Evolutionary conservation across 2,797 vertebrate species (phyloP), one percentile per base, ranked within the genome.

Genomic region (Melanotaenia maccullochi): DNA sequence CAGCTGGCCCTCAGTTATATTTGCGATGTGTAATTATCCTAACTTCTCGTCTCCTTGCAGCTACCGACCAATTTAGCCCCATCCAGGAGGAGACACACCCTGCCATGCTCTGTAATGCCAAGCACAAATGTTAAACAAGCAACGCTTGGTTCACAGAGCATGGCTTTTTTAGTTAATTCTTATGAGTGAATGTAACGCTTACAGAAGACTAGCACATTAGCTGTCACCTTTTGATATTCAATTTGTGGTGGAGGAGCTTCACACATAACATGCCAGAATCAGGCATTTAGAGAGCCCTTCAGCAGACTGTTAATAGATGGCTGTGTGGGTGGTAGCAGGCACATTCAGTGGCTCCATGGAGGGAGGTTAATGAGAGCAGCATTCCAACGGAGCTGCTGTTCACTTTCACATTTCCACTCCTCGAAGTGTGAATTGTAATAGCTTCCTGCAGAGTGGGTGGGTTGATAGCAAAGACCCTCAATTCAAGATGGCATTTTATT

Each of bases 341-440:
- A 85, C 79, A 86, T 85, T 92, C 78, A 82, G 83, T 62, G 83
- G 85, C 89, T 87, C 82, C 88, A 71, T 84, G 78, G 90, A 90
- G 91, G 88, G 89, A 84, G 90, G 92, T 92, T 93, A 93, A 93
- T 93, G 89, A 93, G 87, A 90, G 87, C 56, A 36, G 79, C 83
- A 76, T 89, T 90, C 81, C 88, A 70, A 78, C 38, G 9, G 82
- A 82, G 86, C 73, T 76, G 74, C 88, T 88, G 86, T 90, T 91
- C 90, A 87, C 84, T 91, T 87, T 89, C 85, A 85, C 89, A 81
- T 90, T 81, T 88, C 79, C 24, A 75, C 83, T 87, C 73, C 78
- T 86, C 84, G 65, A 71, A 85, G 90, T 90, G 91, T 74, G 90
- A 90, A 87, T 87, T 84, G 84, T 90, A 89, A 90, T 85, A 60